Evolutionary conservation across 2,113 vertebrate species (phyloP), one percentile per base, ranked within the genome.

Genomic region (Nesoenas mayeri): DNA sequence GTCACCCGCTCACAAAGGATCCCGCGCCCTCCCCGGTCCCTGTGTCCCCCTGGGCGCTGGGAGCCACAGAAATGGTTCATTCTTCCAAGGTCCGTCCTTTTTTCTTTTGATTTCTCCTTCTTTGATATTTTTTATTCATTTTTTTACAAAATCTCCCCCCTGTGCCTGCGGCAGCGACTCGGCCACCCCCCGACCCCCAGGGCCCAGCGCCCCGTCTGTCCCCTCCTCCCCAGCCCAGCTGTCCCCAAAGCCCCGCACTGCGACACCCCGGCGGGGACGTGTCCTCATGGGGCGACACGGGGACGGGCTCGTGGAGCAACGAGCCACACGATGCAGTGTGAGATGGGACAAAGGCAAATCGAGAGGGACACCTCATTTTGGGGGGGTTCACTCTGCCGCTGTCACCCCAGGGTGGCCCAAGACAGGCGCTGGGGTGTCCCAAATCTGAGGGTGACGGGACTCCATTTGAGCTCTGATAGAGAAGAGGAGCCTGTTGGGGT

Each of bases 71-170:
- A 61, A 85, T 8, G 9, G 1, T 91, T 21, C 62, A 83, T 91
- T 91, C 54, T 58, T 87, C 60, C 73, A 65, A 60, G 21, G 12
- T 15, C 25, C 8, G 28, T n/a, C 17, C 13, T 12, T 17, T 48
- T 16, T 19, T 19, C 11, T 26, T 32, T 29, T 25, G 42, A 44
- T 26, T 12, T 15, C 22, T 31, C 24, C 11, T 69, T 18, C 15
- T 21, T 58, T 18, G 11, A 31, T 34, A 32, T 42, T 48, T 31
- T 50, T 50, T 50, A 50, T 42, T 42, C 18, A 48, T 48, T 58
- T 79, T 79, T 80, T 34, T 54, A 91, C 75, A 95, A 92, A 89
- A 85, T 64, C 74, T 75, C 61, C 48, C 79, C 84, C 62, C 58
- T 56, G 29, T 6, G 72, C 64, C 80, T n/a, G n/a, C 38, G 19